Percentiles rank a stretch among this genome's conserved stretches.
Conservation (phyloP, 2,113 vertebrate genomes). For the Microtus ochrogaster region DNA sequence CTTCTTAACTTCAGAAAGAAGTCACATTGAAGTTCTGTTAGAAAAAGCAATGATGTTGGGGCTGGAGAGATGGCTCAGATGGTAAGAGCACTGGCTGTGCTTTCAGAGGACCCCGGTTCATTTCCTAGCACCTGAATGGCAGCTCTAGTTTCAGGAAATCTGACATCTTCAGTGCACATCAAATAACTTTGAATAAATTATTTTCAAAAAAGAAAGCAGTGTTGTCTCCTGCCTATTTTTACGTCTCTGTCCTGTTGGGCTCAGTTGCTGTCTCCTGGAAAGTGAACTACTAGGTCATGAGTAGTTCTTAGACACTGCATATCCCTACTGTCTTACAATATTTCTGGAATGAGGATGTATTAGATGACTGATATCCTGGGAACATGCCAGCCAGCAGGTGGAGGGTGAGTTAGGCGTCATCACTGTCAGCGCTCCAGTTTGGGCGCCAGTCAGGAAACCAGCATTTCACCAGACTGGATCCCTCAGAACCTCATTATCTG, state of each 20-base stretch:
- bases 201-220: neutral
- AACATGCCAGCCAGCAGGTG: neutral
- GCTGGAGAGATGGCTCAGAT: neutral
- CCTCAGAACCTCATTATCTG: slow-evolving; percentile 1
- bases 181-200: too few relatives aligned
- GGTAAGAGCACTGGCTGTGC: too few relatives aligned
- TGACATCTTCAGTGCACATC: too few relatives aligned
- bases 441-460: neutral
- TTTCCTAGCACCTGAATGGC: too few relatives aligned
- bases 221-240: neutral
- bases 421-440: neutral
- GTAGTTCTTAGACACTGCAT: neutral
- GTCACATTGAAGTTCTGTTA: neutral
- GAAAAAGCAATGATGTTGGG: neutral
- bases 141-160: too few relatives aligned
- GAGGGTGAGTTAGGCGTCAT: neutral
- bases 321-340: neutral
- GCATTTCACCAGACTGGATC: neutral
- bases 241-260: neutral
- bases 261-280: neutral
- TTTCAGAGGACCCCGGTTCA: too few relatives aligned
- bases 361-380: neutral
- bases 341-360: slow-evolving; percentile 43
- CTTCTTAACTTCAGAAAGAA: neutral
- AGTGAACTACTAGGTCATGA: neutral